A percentile compares a stretch with the other conserved stretches of the same genome.
phyloP scores from a whole-genome alignment of 2,888 invertebrate species.

The Acleris literana region DNA sequence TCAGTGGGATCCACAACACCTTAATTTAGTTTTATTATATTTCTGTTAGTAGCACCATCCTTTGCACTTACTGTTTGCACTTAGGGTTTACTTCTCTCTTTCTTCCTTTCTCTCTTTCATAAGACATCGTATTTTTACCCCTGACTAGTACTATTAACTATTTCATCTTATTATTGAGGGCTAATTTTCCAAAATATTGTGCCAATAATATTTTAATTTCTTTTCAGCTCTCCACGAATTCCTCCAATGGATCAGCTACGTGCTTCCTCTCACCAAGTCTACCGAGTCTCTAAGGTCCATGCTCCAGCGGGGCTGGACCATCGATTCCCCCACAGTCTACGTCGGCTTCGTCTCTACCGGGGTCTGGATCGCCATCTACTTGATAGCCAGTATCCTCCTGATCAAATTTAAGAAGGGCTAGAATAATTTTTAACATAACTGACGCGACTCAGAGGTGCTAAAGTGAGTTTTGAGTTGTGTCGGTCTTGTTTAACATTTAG shows the following conservation, averaged over 20 bases:
- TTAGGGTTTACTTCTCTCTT: too few species aligned
- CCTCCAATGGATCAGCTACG: constrained; percentile 87
- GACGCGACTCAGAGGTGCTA: not conserved
- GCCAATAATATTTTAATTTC: not conserved
- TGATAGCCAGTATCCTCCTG: constrained; percentile 88
- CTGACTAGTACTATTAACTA: too few species aligned
- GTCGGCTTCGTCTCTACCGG: constrained; percentile 91
- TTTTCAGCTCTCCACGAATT: constrained; percentile 87
- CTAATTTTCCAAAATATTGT: not conserved
- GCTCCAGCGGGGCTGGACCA: constrained; percentile 92
- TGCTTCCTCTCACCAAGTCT: constrained; percentile 93
- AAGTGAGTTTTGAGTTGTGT: too few species aligned
- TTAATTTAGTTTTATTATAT: too few species aligned
- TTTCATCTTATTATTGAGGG: too few species aligned
- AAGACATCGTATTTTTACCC: too few species aligned
- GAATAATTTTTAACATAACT: not conserved
- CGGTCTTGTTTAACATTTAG: too few species aligned
- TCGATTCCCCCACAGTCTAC: constrained; percentile 89
- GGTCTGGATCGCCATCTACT: constrained; percentile 91
- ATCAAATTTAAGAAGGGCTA: constrained; percentile 92
- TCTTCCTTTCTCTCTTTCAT: too few species aligned
- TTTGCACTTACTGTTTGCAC: too few species aligned
- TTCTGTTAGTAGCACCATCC: too few species aligned
- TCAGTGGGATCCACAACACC: too few species aligned
- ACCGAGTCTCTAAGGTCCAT: constrained; percentile 94